These are phyloP conservation scores for Pachypanchax playfairii DNA, from an alignment of 2,113 vertebrate species.

Conservation along the genomic window DNA sequence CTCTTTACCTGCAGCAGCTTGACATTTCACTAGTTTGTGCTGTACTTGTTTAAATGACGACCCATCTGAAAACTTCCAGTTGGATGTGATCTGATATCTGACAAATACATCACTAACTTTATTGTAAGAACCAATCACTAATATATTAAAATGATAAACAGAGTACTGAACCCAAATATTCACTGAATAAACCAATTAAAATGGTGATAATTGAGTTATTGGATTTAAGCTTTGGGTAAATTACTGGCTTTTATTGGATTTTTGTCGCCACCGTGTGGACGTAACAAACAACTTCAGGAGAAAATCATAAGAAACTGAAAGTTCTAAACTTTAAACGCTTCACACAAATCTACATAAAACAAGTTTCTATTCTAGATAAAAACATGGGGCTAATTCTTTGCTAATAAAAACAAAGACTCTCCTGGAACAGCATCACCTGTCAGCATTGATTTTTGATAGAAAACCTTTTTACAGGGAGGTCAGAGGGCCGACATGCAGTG, in stretches of 20 bases:
- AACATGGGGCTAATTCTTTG: too few species aligned
- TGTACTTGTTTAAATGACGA: constrained; percentile 68
- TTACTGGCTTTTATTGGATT: not conserved
- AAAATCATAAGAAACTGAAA: not conserved
- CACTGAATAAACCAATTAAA: not conserved
- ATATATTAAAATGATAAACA: not conserved
- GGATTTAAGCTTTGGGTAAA: not conserved
- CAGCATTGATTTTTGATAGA: too few species aligned
- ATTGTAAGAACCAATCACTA: not conserved
- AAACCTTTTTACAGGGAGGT: too few species aligned
- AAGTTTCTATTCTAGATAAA: too few species aligned
- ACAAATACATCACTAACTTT: constrained; percentile 9
- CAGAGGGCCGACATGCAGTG: too few species aligned
- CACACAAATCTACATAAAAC: too few species aligned
- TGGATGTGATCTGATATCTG: constrained; percentile 63
- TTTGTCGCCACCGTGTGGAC: constrained; percentile 50
- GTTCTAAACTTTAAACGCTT: too few species aligned
- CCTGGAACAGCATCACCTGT: too few species aligned
- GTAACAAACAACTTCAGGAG: not conserved
- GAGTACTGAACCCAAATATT: not conserved
- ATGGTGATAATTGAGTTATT: too few species aligned
- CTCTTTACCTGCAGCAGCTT: not conserved
- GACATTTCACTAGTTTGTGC: not conserved
- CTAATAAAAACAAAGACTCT: too few species aligned
- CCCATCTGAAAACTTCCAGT: constrained; percentile 69